These are phyloP conservation scores for Xiphydria camelus DNA, from an alignment of 2,888 invertebrate species.

Conservation along the genomic window DNA sequence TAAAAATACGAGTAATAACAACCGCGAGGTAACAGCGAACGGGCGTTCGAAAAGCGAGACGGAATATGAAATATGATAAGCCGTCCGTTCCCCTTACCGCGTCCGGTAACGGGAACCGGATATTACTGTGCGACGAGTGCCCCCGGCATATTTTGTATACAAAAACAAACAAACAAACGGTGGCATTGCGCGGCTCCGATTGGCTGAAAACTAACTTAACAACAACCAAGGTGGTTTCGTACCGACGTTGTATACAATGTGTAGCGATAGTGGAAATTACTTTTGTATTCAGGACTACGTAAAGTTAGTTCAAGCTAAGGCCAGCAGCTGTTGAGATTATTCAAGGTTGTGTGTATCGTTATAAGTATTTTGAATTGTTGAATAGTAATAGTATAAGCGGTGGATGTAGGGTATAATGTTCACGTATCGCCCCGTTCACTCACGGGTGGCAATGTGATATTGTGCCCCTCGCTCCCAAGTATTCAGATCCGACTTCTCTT, in stretches of 20 bases:
- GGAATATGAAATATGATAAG: too few relatives aligned
- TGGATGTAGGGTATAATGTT: too few relatives aligned
- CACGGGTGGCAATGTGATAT: too few relatives aligned
- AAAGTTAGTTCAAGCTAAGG: conserved; percentile 50
- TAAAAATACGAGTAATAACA: not conserved
- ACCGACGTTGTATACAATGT: conserved; percentile 14
- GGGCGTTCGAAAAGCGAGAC: too few relatives aligned
- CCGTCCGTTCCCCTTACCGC: too few relatives aligned
- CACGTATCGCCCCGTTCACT: too few relatives aligned
- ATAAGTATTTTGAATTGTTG: conserved; percentile 58
- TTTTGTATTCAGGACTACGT: conserved; percentile 45
- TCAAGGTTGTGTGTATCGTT: conserved; percentile 58
- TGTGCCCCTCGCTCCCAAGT: too few relatives aligned
- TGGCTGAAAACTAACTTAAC: conserved; percentile 26
- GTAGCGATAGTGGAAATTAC: conserved; percentile 35
- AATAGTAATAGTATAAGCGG: conserved; percentile 54
- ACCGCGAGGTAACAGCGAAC: not conserved
- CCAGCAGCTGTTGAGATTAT: conserved; percentile 58
- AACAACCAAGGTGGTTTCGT: too few relatives aligned
- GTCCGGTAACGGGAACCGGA: too few relatives aligned
- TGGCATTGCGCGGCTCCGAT: conserved; percentile 20
- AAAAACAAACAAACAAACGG: conserved; percentile 21
- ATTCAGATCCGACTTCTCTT: too few relatives aligned
- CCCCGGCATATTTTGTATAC: conserved; percentile 45
- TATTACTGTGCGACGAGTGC: too few relatives aligned